Evolutionary conservation across 2,113 vertebrate species (phyloP).

Genomic region (Romanogobio albipinnatus): DNA sequence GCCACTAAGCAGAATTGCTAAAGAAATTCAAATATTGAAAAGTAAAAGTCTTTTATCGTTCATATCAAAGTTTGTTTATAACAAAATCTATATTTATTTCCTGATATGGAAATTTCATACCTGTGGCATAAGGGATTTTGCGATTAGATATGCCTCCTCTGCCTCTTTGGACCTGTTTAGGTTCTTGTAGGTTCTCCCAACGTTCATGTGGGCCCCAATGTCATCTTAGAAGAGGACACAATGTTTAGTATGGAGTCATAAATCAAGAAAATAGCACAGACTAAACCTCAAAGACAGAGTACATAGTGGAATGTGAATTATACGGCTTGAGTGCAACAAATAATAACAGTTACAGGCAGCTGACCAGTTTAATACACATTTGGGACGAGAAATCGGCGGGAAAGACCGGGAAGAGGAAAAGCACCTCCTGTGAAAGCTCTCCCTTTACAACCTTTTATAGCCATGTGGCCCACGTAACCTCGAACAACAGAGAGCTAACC

Average conservation of each 20-base stretch:
- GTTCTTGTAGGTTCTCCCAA: slow-evolving; percentile 98
- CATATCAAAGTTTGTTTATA: neutral
- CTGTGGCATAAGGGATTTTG: slow-evolving; percentile 98
- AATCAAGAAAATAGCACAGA: neutral
- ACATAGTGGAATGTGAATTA: slow-evolving; percentile 6
- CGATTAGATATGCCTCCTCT: slow-evolving; percentile 92
- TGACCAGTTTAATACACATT: slow-evolving; percentile 19
- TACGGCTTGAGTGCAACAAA: slow-evolving; percentile 7
- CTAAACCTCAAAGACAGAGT: slow-evolving; percentile 1
- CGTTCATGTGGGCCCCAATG: slow-evolving; percentile 98
- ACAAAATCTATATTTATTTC: neutral
- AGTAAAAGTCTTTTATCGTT: too few species aligned
- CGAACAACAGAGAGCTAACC: neutral
- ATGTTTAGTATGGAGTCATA: neutral
- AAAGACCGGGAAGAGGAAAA: slow-evolving; percentile 7
- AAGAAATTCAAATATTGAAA: too few species aligned
- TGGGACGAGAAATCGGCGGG: neutral
- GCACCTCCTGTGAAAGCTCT: slow-evolving; percentile 10
- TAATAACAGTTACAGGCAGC: neutral
- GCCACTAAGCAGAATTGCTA: too few species aligned
- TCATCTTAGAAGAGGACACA: slow-evolving; percentile 79
- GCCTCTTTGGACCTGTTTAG: slow-evolving; percentile 94
- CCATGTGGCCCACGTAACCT: neutral
- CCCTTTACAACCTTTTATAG: slow-evolving; percentile 18
- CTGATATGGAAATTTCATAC: slow-evolving; percentile 68